Evolutionary conservation across 2,113 vertebrate species (phyloP).

Genomic region (Sigmodon hispidus): DNA sequence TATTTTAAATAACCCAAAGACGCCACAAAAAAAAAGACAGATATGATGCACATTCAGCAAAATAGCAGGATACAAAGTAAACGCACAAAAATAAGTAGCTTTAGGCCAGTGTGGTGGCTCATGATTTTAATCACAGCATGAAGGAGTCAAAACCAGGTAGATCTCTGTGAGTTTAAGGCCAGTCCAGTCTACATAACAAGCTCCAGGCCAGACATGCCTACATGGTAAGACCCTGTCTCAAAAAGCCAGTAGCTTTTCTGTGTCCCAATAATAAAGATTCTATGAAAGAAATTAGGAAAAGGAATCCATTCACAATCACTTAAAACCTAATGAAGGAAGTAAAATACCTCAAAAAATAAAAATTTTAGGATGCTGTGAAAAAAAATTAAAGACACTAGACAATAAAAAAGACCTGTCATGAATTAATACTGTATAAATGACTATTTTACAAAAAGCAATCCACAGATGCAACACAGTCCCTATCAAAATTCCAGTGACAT

Average conservation of each 20-base stretch:
- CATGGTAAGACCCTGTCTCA: background rate
- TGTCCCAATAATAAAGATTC: background rate
- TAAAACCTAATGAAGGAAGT: background rate
- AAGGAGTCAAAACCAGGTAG: background rate
- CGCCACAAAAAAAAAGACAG: background rate
- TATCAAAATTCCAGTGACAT: background rate
- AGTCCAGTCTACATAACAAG: background rate
- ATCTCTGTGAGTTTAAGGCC: background rate
- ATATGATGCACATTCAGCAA: background rate
- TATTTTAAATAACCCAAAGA: background rate
- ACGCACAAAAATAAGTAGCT: background rate
- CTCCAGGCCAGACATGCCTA: background rate
- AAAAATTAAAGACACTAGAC: background rate
- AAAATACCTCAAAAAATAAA: background rate
- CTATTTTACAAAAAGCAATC: background rate
- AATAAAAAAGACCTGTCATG: background rate
- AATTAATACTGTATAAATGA: background rate
- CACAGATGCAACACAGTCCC: background rate
- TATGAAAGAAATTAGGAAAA: background rate
- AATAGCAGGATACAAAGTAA: background rate
- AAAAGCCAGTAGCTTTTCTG: background rate
- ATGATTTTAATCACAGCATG: background rate
- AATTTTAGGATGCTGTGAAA: background rate
- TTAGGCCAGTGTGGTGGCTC: background rate
- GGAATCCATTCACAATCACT: background rate